Base-by-base conservation (phyloP, 2,113 vertebrate genomes). In the Cavia aperea region DNA sequence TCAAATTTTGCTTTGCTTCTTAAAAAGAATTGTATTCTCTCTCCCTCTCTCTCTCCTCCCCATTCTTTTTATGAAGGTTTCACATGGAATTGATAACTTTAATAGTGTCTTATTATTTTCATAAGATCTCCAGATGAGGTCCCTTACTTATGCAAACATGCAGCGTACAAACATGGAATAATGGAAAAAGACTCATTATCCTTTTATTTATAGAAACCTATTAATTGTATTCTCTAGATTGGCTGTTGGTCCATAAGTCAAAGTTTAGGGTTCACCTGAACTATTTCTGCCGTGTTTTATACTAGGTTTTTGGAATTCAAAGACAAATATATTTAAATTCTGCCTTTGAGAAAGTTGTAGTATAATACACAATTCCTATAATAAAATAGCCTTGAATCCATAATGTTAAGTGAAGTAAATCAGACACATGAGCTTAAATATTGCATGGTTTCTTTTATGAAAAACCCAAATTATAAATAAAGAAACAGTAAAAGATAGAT, bases 141-240 rank as follows among this genome's bases (percentile, higher is more conserved):
- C 10, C 29, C 16, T 84, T 43, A 63, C 5, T 65, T 31, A 51
- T 7, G 33, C 6, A 60, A 4, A 24, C 36, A 7, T 85, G 39
- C 82, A 87, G 62, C 39, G 62, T 78, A 12, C 26, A 83, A 51
- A 3, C 51, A 83, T 7, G 56, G 36, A 51, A 46, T 39, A 65
- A 39, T 66, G 33, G 62, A 33, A 86, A 68, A 83, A 78, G 46
- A 92, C 33, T 5, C 14, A 12, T 65, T 90, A 36, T 43, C 21
- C 24, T 84, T 92, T 88, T 63, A 68, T 75, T 94, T 93, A 72
- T n/a, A 88, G 91, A 81, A 81, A 88, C 26, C 18, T 88, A 91
- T 43, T 43, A 58, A 15, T 65, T 13, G 58, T 85, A 23, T 90
- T 46, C 23, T 29, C 60, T 39, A 65, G 49, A 70, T 86, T 85